Evolutionary conservation across 2,888 invertebrate species (phyloP).

Genomic region (Xestoiulus laeticollis): DNA sequence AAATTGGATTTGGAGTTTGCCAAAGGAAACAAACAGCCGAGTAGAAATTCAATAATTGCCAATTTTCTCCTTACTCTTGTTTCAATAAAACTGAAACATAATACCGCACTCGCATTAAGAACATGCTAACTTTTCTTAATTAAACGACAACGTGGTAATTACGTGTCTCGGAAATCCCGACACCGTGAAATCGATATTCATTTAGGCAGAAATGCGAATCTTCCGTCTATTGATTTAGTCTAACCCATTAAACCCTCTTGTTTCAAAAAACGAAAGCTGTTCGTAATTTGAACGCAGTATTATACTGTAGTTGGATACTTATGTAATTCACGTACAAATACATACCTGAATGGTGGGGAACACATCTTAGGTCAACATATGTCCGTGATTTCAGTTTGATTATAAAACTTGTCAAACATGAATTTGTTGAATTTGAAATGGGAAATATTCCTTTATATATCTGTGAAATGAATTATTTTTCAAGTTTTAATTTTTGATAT

Average conservation of each 20-base stretch:
- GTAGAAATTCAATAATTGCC: constrained; percentile 43
- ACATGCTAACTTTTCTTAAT: constrained; percentile 42
- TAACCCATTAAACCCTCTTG: not conserved
- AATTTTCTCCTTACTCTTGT: constrained; percentile 41
- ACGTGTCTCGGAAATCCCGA: constrained; percentile 23
- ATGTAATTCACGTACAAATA: no score
- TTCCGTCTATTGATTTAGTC: not conserved
- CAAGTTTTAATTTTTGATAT: no score
- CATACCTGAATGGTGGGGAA: no score
- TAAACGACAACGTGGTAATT: constrained; percentile 46
- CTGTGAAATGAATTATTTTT: no score
- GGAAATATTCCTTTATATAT: no score
- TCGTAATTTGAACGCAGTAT: not conserved
- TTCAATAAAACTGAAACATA: constrained; percentile 45
- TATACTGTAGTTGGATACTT: not conserved
- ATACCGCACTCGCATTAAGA: constrained; percentile 40
- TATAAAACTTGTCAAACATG: no score
- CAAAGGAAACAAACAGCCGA: constrained; percentile 34
- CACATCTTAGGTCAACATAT: no score
- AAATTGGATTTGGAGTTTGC: constrained; percentile 16
- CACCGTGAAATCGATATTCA: constrained; percentile 45
- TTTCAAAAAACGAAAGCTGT: not conserved
- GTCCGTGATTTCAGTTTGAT: no score
- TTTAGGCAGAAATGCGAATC: constrained; percentile 46
- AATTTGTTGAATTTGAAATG: no score